Evolutionary conservation across 2,888 invertebrate genomes (phyloP), one percentile per base, ranked within the genome.

Genomic region (Megaustenia siamemsis): DNA sequence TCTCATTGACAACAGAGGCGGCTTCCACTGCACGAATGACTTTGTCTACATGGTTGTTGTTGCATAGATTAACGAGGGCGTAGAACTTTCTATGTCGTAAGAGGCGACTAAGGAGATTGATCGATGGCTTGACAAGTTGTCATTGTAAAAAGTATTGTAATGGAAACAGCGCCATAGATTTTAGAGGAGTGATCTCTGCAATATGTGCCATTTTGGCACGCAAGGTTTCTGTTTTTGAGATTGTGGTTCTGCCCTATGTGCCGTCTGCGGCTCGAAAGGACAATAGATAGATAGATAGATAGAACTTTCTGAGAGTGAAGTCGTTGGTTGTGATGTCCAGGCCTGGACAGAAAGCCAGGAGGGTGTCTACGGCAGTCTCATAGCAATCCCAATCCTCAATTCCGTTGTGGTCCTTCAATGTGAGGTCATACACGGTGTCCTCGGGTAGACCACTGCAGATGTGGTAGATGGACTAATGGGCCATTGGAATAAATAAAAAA

Each of bases 1-100:
- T 15, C 10, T 38, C 40, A 45, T 82, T 82, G 73, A 73, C 75
- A 56, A 40, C 73, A 28, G 73, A 60, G 6, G 77, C 83, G 1
- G 77, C 40, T 12, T 83, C 83, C 10, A 77, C 53, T 21, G 83
- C 83, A 8, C 76, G 32, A 32, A 83, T 77, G 76, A 83, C 43
- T n/a, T 53, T 32, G 43, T 94, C 89, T 49, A 38, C 8, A 10
- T 24, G 38, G 68, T 83, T 76, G 69, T 90, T 91, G 87, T 94
- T 94, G 89, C 95, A 95, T 86, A 94, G 89, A 89, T 95, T 95
- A 63, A 94, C 94, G 84, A 95, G 89, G 35, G 92, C 91, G 89
- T 93, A 93, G 66, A 93, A 90, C 84, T 94, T 93, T 80, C 93
- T n/a, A n/a, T n/a, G n/a, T n/a, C n/a, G n/a, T n/a, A n/a, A n/a